A percentile compares a stretch with the other conserved stretches of the same genome.
These are phyloP conservation scores for Psilopogon haemacephalus DNA, from an alignment of 2,113 vertebrate genomes.

Conservation along the genomic window DNA sequence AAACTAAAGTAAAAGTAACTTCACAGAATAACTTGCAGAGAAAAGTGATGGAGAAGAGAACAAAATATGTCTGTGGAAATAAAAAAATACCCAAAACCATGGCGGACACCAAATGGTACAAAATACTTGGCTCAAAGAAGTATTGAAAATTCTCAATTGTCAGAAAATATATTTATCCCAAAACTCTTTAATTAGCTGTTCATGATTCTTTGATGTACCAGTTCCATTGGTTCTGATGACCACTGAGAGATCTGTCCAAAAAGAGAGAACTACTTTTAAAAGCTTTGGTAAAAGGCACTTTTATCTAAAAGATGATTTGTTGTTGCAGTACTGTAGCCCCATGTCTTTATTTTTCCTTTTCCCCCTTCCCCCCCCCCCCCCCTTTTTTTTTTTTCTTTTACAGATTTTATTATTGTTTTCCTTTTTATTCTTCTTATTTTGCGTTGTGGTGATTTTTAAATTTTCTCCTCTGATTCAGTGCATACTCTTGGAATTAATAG, in stretches of 20 bases:
- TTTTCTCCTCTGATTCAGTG: background rate
- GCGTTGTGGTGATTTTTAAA: too few relatives aligned
- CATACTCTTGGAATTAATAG: background rate
- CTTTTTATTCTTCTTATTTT: too few relatives aligned
- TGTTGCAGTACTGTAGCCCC: background rate
- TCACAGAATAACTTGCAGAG: background rate
- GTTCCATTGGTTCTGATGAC: background rate
- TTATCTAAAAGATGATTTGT: background rate
- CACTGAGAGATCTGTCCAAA: background rate
- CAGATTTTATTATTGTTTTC: too few relatives aligned
- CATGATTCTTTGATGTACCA: background rate
- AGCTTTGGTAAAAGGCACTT: background rate
- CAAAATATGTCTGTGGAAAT: background rate
- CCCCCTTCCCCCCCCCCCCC: too few relatives aligned
- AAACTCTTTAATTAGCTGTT: background rate
- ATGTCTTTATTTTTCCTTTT: too few relatives aligned
- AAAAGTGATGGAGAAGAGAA: background rate
- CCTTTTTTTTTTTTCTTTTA: background rate
- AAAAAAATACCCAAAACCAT: background rate
- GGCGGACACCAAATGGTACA: background rate
- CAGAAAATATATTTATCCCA: accelerated
- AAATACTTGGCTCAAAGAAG: background rate
- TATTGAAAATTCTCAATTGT: background rate
- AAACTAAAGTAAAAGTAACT: background rate
- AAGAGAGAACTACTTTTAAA: background rate